Base-by-base conservation (phyloP, 2,113 vertebrate genomes). In the Alethe castanea region DNA sequence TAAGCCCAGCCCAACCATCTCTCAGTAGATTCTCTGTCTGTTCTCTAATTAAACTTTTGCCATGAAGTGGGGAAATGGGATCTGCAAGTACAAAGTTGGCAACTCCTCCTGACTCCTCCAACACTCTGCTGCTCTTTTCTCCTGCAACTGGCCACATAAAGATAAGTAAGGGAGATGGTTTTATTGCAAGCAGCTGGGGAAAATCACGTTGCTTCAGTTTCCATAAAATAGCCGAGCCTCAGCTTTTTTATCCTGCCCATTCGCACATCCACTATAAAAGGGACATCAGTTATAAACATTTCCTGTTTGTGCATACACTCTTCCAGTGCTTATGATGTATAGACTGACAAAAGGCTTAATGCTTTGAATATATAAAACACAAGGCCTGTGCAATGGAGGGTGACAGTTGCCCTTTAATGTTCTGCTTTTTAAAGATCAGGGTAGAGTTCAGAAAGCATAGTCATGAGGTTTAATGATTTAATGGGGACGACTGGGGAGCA, bases 381-480 rank as follows among this genome's bases (percentile, higher is more conserved):
- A 96, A 98, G 96, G 98, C 98, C 97, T 98, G 97, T 97, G 97
- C 98, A 97, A 95, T 97, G 97, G 95, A 98, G 98, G 97, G 98
- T 98, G 97, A 98, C 98, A 97, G 97, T 98, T 98, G 98, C 98
- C 98, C 98, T 98, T 98, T 98, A 98, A 97, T 98, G 97, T 97
- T 97, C 98, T 97, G 98, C 98, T 98, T 98, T 98, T 98, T 98
- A 98, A 98, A 98, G 98, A 99, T 99, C 98, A 98, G 98, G 98
- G 98, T 98, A 98, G 98, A 98, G 98, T 98, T 99, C 98, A 98
- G 98, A 98, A 98, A 98, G 98, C 98, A 98, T 97, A 98, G 97
- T 98, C 98, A 98, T 98, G 97, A 98, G 98, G 97, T 98, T 98
- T 98, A 98, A 98, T 99, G 98, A 99, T 99, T 99, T 99, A 99